phyloP scores from a whole-genome alignment of 2,797 vertebrate genomes.

The Muscicapa striata region DNA sequence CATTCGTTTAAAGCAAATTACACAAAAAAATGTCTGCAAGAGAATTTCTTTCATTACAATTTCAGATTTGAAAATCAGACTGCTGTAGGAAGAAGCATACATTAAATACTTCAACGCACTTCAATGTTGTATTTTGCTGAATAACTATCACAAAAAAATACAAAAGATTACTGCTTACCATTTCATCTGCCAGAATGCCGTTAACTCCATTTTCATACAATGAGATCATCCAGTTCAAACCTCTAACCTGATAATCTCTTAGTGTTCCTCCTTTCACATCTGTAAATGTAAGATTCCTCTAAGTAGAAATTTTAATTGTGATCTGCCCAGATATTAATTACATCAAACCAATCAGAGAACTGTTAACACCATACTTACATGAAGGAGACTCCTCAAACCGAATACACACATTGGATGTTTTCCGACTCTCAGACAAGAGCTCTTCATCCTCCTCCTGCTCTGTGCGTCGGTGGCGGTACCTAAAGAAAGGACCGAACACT shows the following conservation, averaged over 20 bases:
- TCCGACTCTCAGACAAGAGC: conserved; percentile 84
- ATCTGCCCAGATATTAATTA: not conserved
- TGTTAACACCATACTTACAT: conserved; percentile 73
- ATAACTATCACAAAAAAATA: not conserved
- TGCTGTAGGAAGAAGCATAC: not conserved
- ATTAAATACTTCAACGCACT: not conserved
- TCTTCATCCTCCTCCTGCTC: conserved; percentile 91
- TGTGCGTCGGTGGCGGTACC: conserved; percentile 86
- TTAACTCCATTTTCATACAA: conserved; percentile 91
- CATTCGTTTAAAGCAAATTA: not conserved
- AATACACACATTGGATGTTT: conserved; percentile 83
- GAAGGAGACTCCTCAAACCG: conserved; percentile 89
- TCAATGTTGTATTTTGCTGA: not conserved
- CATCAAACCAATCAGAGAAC: not conserved
- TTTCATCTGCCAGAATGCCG: conserved; percentile 91
- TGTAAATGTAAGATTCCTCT: conserved; percentile 69
- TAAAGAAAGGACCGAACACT: conserved; percentile 22
- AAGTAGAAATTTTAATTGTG: not conserved
- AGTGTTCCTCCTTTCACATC: conserved; percentile 88
- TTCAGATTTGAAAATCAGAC: not conserved
- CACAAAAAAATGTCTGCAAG: not conserved
- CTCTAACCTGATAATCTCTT: conserved; percentile 89
- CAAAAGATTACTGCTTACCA: conserved; percentile 78
- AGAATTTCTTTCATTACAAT: not conserved
- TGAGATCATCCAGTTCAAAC: conserved; percentile 91